Evolutionary conservation across 2,888 invertebrate genomes (phyloP), one percentile per base, ranked within the genome.

Genomic region (Metallyticus violacea): DNA sequence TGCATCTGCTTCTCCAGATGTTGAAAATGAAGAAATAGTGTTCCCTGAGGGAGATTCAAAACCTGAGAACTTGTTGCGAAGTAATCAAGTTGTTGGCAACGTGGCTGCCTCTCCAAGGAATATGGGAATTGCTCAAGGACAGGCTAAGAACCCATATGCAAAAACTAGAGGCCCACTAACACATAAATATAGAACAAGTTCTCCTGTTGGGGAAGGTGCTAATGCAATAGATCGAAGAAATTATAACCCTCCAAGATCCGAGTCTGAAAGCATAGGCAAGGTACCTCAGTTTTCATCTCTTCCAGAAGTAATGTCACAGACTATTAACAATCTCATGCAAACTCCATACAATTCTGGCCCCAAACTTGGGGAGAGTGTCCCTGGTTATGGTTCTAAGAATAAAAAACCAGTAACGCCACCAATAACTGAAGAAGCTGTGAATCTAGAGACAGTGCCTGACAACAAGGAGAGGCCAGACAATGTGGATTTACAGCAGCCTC

Each of bases 391-490:
- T n/a, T 81, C 26, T 5, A 81, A 30, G 29, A 62, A 27, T 26
- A 82, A 79, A 26, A 79, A 25, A 7, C 1, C 28, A 25, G n/a
- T 82, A 62, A 9, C 88, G 77, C 76, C 85, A 26, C 76, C 4
- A 3, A 76, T 27, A 28, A 26, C 86, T 26, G 86, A 88, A 77
- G 88, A 89, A 26, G 83, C 87, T 30, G 90, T 94, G 4, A 95
- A 95, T 91, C 92, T 95, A 88, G 95, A 95, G 91, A 94, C 94
- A 5, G 92, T 94, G 4, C 94, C 95, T 2, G 95, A 95, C 90
- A 95, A 95, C 90, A 94, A 94, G 0, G 96, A 95, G 90, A 93
- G 94, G 86, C 94, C 94, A 0, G 95, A 87, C 81, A 9, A 80
- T 6, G 84, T 87, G 27, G 86, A 81, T 7, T 7, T 82, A 26